These are phyloP conservation scores for Carollia perspicillata DNA, from an alignment of 2,113 vertebrate genomes.

Conservation along the genomic window DNA sequence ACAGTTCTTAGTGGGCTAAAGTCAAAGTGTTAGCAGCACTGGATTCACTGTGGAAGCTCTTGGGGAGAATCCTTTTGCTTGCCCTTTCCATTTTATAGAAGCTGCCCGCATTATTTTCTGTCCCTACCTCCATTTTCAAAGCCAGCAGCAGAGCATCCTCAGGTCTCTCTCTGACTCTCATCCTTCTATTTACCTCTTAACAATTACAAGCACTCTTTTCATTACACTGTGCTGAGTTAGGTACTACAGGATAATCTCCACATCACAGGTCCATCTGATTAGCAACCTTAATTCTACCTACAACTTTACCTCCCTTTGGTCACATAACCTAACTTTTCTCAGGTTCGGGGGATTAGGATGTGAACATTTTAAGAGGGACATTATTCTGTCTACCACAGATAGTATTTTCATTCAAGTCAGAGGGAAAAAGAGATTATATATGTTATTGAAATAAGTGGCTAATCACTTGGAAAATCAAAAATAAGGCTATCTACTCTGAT, in stretches of 20 bases:
- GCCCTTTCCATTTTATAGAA: neutral
- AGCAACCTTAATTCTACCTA: neutral
- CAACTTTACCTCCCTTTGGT: neutral
- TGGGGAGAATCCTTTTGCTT: neutral
- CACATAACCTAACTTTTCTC: neutral
- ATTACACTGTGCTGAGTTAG: neutral
- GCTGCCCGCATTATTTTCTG: no score
- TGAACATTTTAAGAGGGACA: neutral
- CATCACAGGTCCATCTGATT: neutral
- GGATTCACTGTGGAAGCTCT: neutral
- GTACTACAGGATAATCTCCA: neutral
- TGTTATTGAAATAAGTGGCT: neutral
- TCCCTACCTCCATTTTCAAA: no score
- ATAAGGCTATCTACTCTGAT: neutral
- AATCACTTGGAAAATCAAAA: neutral
- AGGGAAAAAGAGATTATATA: neutral
- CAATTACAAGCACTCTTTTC: neutral
- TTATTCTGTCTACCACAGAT: neutral
- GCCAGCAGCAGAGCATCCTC: neutral
- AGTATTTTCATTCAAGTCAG: neutral
- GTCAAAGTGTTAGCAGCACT: neutral
- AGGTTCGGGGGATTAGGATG: neutral
- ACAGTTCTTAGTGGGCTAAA: neutral
- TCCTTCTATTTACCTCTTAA: neutral
- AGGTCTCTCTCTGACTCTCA: neutral